Evolutionary conservation across 2,888 invertebrate genomes (phyloP).

Genomic region (Drosophila buzzatii): DNA sequence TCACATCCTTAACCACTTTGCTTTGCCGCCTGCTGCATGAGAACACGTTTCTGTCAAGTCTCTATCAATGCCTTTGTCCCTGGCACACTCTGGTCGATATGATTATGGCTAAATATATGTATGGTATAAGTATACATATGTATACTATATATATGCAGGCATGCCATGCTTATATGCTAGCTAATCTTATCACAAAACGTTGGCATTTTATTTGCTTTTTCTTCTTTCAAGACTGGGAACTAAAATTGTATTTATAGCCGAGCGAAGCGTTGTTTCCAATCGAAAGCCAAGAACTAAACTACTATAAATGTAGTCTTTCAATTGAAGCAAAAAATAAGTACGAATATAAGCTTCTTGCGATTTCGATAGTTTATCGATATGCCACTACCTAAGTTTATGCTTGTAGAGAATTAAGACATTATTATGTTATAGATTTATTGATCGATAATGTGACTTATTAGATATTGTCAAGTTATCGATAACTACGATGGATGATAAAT

Average conservation of each 20-base stretch:
- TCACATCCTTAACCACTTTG: conserved; percentile 3
- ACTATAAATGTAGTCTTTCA: neutral
- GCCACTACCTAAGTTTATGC: neutral
- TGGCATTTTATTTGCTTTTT: conserved; percentile 1
- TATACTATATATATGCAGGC: neutral
- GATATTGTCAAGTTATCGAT: neutral
- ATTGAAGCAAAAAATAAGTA: neutral
- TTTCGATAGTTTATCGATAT: conserved; percentile 4
- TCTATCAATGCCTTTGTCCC: conserved; percentile 9
- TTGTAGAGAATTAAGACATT: no score
- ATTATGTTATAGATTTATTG: no score
- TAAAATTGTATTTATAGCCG: neutral
- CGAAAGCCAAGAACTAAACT: neutral
- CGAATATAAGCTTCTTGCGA: no score
- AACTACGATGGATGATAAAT: no score
- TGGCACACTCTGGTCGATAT: conserved; percentile 31
- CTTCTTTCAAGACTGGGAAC: conserved; percentile 16
- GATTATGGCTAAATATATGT: neutral
- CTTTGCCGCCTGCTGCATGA: conserved; percentile 28
- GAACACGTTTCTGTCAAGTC: neutral
- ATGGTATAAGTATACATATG: neutral
- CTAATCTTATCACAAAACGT: conserved; percentile 27
- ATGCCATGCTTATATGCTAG: conserved; percentile 3
- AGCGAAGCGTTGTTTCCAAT: conserved; percentile 4
- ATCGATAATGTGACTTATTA: no score